Evolutionary conservation across 2,113 vertebrate species (phyloP).

Genomic region (Forbesichthys agassizii): DNA sequence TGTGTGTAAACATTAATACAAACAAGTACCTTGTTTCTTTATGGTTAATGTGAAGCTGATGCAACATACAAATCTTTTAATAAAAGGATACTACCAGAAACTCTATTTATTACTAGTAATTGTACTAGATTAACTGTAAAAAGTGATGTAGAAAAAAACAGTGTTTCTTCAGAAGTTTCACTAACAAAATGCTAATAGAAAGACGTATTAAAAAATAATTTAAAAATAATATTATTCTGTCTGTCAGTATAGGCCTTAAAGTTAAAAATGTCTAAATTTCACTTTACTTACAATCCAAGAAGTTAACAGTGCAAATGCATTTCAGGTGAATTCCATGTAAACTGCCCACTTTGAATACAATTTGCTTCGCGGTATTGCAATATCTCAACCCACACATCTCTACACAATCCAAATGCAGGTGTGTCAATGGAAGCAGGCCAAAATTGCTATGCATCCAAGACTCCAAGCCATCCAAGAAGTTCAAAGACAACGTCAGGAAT

Average conservation of each 20-base stretch:
- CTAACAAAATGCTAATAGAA: not conserved
- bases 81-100: not conserved
- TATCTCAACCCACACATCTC: conserved; percentile 8
- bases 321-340: conserved; percentile 32
- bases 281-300: conserved; percentile 26
- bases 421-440: not conserved
- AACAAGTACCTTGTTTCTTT: conserved; percentile 69
- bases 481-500: not conserved
- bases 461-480: not conserved
- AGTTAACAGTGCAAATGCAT: conserved; percentile 10
- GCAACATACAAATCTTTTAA: not conserved
- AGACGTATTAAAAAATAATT: not conserved
- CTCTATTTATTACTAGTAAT: not conserved
- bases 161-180: not conserved
- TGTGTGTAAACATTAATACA: conserved; percentile 56
- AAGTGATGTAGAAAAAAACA: not conserved
- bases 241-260: conserved; percentile 17
- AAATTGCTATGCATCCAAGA: not conserved
- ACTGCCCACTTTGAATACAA: not conserved
- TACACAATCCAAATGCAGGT: not conserved
- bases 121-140: not conserved
- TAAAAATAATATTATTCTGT: not conserved
- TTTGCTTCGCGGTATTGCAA: conserved; percentile 6
- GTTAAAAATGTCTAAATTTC: conserved; percentile 18
- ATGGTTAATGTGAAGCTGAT: not conserved